These are phyloP conservation scores for Menidia beryllina DNA, from an alignment of 2,113 vertebrate species.

Conservation along the genomic window DNA sequence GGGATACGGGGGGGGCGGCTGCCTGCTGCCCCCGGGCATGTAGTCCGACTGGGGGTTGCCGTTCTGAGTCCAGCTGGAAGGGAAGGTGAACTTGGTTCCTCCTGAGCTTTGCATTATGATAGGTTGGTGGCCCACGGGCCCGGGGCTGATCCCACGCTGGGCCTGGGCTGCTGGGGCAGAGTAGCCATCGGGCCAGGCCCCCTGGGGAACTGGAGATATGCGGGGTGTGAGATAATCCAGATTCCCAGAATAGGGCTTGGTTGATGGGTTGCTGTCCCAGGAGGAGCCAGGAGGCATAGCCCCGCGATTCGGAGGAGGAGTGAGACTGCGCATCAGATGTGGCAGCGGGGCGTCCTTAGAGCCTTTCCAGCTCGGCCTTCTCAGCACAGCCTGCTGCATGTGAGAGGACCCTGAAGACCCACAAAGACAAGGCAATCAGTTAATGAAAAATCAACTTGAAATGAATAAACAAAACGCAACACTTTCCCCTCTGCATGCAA, in stretches of 20 bases:
- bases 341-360: slow-evolving; percentile 92
- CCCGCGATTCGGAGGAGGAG: slow-evolving; percentile 89
- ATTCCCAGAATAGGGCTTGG: slow-evolving; percentile 94
- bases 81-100: slow-evolving; percentile 90
- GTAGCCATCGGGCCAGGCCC: slow-evolving; percentile 91
- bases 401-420: slow-evolving; percentile 74
- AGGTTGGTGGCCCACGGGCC: slow-evolving; percentile 91
- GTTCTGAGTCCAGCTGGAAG: slow-evolving; percentile 89
- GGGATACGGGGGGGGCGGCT: slow-evolving; percentile 93
- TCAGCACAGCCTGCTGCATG: slow-evolving; percentile 88
- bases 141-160: slow-evolving; percentile 89
- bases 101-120: slow-evolving; percentile 95
- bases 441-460: too few relatives aligned
- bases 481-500: too few relatives aligned
- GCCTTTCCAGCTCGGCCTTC: slow-evolving; percentile 96
- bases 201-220: slow-evolving; percentile 93
- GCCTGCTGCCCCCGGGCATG: slow-evolving; percentile 83
- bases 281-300: slow-evolving; percentile 87
- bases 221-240: slow-evolving; percentile 92
- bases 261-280: slow-evolving; percentile 91
- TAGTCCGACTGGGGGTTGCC: slow-evolving; percentile 89
- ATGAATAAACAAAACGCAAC: too few relatives aligned
- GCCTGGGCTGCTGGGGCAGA: slow-evolving; percentile 81
- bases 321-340: slow-evolving; percentile 92
- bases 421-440: background rate